Evolutionary conservation across 1,140 invertebrate genomes (phyloP), one percentile per base, ranked within the genome.

Genomic region (Bombus superbus): DNA sequence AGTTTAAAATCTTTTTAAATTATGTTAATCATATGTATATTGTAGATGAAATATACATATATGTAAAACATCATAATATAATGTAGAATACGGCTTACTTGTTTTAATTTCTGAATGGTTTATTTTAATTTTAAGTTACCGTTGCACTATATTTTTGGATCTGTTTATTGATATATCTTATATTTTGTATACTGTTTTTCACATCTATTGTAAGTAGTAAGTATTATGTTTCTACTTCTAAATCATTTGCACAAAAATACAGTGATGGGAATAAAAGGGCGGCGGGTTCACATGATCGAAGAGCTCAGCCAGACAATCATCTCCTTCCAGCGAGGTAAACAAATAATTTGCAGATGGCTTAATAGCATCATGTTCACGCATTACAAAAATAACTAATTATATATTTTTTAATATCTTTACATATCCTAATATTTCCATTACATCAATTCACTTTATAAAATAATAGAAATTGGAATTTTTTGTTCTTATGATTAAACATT

Each of bases 261-360:
- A 99, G 98, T 99, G 96, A 99, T 99, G 98, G 98, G 98, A 96
- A 99, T 99, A 97, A 99, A 99, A 96, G 98, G 98, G 94, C 97
- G 98, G 93, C 96, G 98, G 94, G 98, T 99, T 95, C 98, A 99
- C 96, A 98, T 99, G 97, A 99, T 99, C 95, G 98, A 99, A 96
- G 98, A 99, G 96, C 97, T 99, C 95, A 99, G 98, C 96, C 98
- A 99, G 96, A 99, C 98, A 92, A 98, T 99, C 96, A 99, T 99
- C 96, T 99, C 98, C 94, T 99, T 99, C 96, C 98, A 99, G 97
- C 97, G 98, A 98, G 98, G 98, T 99, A 98, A 97, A 96, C 90
- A 86, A 86, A 92, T 79, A 91, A 92, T 83, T 89, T 92, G 92
- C 92, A 92, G 93, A 82, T 91, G 89, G 92, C 94, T 94, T 94